A percentile compares a stretch with the other conserved stretches of the same genome.
These are phyloP conservation scores for Melieria crassipennis DNA, from an alignment of 2,888 invertebrate species.

Conservation along the genomic window DNA sequence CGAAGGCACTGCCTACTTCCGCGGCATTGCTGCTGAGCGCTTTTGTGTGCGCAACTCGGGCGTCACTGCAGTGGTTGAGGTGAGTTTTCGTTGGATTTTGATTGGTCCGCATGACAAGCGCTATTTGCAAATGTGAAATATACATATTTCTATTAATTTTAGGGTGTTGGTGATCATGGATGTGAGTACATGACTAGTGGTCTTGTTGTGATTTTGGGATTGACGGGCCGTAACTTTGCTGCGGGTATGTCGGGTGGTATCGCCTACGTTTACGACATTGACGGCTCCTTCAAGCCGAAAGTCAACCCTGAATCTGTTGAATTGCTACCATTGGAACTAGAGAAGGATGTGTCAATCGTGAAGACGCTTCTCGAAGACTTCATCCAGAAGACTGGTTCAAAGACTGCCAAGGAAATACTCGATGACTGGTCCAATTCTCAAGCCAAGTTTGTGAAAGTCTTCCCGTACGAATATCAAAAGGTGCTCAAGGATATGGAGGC, in stretches of 20 bases:
- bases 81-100: constrained; percentile 48
- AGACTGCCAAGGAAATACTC: constrained; percentile 82
- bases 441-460: constrained; percentile 90
- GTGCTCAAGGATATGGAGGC: constrained; percentile 78
- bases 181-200: constrained; percentile 99
- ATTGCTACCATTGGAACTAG: constrained; percentile 79
- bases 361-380: constrained; percentile 85
- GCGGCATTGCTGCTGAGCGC: constrained; percentile 96
- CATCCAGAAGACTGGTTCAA: constrained; percentile 85
- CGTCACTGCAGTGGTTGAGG: constrained; percentile 92
- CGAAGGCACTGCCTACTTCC: constrained; percentile 90
- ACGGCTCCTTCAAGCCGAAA: constrained; percentile 83
- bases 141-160: constrained; percentile 18
- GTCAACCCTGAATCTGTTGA: constrained; percentile 98
- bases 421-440: constrained; percentile 82
- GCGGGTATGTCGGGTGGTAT: constrained; percentile 98
- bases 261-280: constrained; percentile 93
- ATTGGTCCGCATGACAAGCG: not conserved
- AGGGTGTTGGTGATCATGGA: constrained; percentile 98
- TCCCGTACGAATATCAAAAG: constrained; percentile 96
- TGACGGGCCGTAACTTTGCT: constrained; percentile 97
- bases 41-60: constrained; percentile 99
- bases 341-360: constrained; percentile 82
- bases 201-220: constrained; percentile 86
- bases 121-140: not conserved